phyloP scores from a whole-genome alignment of 2,797 vertebrate species.

The Bradypodion ventrale region DNA sequence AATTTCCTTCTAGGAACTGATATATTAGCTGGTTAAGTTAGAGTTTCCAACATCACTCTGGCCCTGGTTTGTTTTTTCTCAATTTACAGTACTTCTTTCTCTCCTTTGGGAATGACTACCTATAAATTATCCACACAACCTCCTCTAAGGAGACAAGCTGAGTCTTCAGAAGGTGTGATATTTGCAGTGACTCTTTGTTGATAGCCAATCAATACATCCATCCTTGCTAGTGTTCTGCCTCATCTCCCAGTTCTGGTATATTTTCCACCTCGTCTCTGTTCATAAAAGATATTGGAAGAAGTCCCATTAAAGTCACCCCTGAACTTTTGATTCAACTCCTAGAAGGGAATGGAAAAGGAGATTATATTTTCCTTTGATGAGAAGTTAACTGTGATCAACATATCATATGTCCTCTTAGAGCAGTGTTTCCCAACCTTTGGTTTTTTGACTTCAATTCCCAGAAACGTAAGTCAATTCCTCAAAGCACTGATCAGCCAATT shows the following conservation, averaged over 20 bases:
- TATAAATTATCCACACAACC: background rate
- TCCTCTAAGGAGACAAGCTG: background rate
- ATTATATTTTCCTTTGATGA: background rate
- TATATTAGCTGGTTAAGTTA: background rate
- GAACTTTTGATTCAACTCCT: background rate
- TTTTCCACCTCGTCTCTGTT: background rate
- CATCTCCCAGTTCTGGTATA: too few relatives aligned
- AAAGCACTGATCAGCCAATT: too few relatives aligned
- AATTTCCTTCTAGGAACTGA: background rate
- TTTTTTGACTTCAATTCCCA: too few relatives aligned
- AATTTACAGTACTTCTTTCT: too few relatives aligned
- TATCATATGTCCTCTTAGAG: background rate
- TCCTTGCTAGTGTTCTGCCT: too few relatives aligned
- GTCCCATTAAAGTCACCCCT: background rate
- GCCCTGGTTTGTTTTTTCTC: background rate
- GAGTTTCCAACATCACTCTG: background rate
- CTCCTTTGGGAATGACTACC: background rate
- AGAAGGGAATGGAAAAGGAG: background rate
- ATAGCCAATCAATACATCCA: too few relatives aligned
- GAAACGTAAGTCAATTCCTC: too few relatives aligned
- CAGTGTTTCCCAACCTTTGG: too few relatives aligned
- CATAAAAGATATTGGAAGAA: background rate
- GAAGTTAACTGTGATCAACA: background rate
- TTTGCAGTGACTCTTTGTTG: too few relatives aligned
- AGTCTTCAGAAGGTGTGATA: background rate